A percentile compares a stretch with the other conserved stretches of the same genome.
Evolutionary conservation across 2,113 vertebrate species (phyloP).

Genomic region (Perognathus longimembris): DNA sequence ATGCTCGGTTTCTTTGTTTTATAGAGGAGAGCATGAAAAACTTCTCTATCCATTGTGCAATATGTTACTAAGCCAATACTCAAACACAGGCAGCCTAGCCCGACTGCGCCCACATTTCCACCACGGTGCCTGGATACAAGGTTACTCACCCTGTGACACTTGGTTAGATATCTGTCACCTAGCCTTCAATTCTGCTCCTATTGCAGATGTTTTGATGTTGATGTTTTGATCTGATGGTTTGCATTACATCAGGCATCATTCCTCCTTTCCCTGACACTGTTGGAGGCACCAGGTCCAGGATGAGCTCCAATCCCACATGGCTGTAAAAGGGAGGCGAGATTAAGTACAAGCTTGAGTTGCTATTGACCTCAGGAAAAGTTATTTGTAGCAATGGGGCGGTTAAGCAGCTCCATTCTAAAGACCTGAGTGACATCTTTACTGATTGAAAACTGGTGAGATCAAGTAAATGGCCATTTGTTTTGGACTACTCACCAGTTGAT

Average conservation of each 20-base stretch:
- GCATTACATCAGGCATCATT: background rate
- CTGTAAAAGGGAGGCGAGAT: background rate
- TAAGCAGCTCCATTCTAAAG: conserved; percentile 16
- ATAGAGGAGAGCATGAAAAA: background rate
- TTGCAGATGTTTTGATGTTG: background rate
- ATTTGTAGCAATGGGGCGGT: background rate
- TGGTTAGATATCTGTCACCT: background rate
- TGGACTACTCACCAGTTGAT: background rate
- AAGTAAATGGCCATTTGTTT: background rate
- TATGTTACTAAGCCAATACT: background rate
- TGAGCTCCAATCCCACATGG: background rate
- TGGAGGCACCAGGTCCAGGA: background rate
- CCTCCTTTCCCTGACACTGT: accelerated
- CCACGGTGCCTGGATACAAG: too few relatives aligned
- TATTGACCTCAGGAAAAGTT: background rate
- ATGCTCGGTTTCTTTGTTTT: background rate
- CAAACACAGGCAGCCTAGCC: background rate
- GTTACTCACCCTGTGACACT: background rate
- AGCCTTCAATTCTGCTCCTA: background rate
- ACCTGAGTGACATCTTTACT: background rate
- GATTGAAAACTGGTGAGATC: background rate
- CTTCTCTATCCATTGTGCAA: background rate
- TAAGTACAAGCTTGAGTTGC: background rate
- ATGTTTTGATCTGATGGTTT: background rate
- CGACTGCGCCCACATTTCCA: background rate